Evolutionary conservation across 2,797 vertebrate genomes (phyloP).

Genomic region (Lepidocolaptes lacrymiger): DNA sequence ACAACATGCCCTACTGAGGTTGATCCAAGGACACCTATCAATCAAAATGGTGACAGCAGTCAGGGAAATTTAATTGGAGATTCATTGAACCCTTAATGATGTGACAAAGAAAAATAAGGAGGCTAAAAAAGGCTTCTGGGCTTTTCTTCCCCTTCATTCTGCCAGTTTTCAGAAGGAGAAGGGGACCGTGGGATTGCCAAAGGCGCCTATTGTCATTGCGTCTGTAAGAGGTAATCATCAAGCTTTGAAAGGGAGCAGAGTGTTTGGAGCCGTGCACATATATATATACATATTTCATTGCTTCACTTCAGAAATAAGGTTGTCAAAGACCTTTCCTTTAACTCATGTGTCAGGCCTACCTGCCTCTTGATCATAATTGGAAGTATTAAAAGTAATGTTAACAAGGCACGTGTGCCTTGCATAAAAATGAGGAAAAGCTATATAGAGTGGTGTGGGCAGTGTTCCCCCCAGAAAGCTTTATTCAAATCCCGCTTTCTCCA

Average conservation of each 20-base stretch:
- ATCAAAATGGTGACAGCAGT: conserved; percentile 77
- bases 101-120: conserved; percentile 82
- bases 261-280: not conserved
- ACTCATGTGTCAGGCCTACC: not conserved
- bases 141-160: conserved; percentile 67
- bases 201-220: conserved; percentile 55
- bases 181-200: conserved; percentile 51
- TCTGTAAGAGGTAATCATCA: conserved; percentile 44
- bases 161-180: conserved; percentile 59
- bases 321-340: conserved; percentile 17
- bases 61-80: conserved; percentile 83
- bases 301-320: not conserved
- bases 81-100: conserved; percentile 85
- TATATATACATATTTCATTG: not conserved
- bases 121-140: conserved; percentile 67
- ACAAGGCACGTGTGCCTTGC: not conserved
- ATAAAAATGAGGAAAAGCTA: not conserved
- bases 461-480: not conserved
- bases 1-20: conserved; percentile 74
- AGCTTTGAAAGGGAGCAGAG: conserved; percentile 42
- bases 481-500: not conserved
- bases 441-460: not conserved
- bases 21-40: conserved; percentile 87
- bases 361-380: not conserved
- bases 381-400: not conserved